These are phyloP conservation scores for Mizuhopecten yessoensis DNA, from an alignment of 1,140 invertebrate genomes.

Conservation along the genomic window DNA sequence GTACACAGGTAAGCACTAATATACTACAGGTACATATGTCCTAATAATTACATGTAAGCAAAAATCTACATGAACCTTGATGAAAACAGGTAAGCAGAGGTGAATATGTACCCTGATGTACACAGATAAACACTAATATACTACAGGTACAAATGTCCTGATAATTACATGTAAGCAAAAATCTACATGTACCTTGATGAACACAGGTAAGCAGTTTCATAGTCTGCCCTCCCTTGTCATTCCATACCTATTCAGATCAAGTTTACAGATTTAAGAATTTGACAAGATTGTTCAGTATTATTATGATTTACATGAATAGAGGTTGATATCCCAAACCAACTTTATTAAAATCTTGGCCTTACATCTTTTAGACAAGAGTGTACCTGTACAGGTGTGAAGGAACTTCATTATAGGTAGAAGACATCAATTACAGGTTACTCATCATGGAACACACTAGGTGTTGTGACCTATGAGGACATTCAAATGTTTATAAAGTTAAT, in stretches of 20 bases:
- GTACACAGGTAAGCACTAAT: background rate
- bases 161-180: background rate
- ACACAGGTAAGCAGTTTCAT: background rate
- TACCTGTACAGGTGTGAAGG: conserved; percentile 17
- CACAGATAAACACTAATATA: background rate
- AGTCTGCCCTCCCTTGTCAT: background rate
- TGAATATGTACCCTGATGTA: background rate
- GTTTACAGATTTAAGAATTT: background rate
- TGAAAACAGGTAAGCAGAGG: background rate
- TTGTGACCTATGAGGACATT: background rate
- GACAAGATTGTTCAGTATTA: conserved; percentile 19
- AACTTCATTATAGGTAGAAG: background rate
- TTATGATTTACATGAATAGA: conserved; percentile 14
- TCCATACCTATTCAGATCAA: conserved; percentile 14
- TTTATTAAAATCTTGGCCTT: conserved; percentile 15
- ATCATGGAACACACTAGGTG: background rate
- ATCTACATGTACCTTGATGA: background rate
- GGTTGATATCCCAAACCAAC: background rate
- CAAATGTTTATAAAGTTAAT: background rate
- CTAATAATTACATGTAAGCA: background rate
- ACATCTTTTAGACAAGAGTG: background rate
- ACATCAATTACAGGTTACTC: background rate
- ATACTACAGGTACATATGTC: background rate
- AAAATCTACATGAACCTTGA: background rate
- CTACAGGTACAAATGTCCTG: no score